Base-by-base conservation (phyloP, 2,113 vertebrate genomes). In the Leptosomus discolor region DNA sequence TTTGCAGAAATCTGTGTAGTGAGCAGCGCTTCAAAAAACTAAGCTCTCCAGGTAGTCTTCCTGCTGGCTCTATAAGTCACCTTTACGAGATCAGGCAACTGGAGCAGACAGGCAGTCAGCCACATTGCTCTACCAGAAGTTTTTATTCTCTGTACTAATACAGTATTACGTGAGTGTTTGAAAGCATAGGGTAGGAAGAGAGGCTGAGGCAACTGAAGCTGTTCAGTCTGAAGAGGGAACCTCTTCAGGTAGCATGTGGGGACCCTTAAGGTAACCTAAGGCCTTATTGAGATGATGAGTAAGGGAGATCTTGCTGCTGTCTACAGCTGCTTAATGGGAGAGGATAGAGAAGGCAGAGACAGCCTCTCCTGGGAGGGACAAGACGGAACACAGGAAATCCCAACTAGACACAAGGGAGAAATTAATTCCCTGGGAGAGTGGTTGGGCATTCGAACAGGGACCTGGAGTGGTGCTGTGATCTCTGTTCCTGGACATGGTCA, bases 201-300 rank as follows among this genome's bases (percentile, higher is more conserved):
- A n/a, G 58, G 11, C 41, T 34, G 56, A 46, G 24, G 15, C 15
- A 32, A 18, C 12, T 37, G 21, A 9, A n/a, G 27, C 6, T 10
- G 5, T 12, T 54, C 10, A 2, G 22, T 23, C 27, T 77, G n/a
- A 7, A 5, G 53, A 50, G 24, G 14, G 11, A 63, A 4, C 22
- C 21, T 9, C 15, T 30, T 37, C 8, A 50, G 37, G 36, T 18
- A 7, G 43, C 4, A 14, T 20, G 10, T 37, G 53, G 22, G 20
- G 63, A n/a, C 37, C 9, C 36, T 15, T 3, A 27, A 23, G 32
- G 14, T 37, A 29, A 39, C 15, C 22, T 13, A 5, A 65, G 17
- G 34, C 27, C 6, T n/a, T 10, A 6, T 0, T 0, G 17, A 80
- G 19, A 8, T 23, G 27, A 5, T n/a, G 36, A 36, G 21, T 24